Evolutionary conservation across 2,888 invertebrate species (phyloP).

Genomic region (Watsonalla binaria): DNA sequence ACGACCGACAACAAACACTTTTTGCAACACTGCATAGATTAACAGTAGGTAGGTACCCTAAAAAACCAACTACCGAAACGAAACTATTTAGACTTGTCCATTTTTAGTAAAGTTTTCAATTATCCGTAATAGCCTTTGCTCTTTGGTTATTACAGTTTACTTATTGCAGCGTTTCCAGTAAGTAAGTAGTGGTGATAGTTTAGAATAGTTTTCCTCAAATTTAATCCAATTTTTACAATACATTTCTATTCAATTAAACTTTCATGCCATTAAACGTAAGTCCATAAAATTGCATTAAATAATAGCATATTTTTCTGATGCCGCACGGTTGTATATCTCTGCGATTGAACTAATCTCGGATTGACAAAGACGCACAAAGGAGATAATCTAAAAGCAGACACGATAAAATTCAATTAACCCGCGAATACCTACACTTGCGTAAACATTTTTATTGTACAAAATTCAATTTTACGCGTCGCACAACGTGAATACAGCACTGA

Average conservation of each 20-base stretch:
- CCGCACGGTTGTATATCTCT: background rate
- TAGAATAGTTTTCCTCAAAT: no score
- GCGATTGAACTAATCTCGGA: background rate
- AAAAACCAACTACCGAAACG: background rate
- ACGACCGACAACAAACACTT: background rate
- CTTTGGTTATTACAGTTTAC: no score
- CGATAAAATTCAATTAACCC: conserved; percentile 33
- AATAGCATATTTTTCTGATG: background rate
- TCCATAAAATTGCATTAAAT: background rate
- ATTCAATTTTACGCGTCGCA: conserved; percentile 50
- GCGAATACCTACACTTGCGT: conserved; percentile 26
- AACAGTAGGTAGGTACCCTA: background rate
- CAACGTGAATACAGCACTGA: conserved; percentile 7
- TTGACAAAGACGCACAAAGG: conserved; percentile 8
- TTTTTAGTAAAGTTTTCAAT: no score
- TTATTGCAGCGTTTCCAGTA: no score
- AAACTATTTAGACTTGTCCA: background rate
- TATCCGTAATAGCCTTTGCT: no score
- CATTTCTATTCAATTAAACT: no score
- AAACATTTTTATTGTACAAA: conserved; percentile 35
- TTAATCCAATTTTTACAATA: no score
- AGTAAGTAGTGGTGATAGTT: no score
- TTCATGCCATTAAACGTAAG: background rate
- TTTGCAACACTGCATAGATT: background rate
- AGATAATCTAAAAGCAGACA: conserved; percentile 18